phyloP scores from a whole-genome alignment of 2,113 vertebrate species.

The Psilopsiagon aurifrons region DNA sequence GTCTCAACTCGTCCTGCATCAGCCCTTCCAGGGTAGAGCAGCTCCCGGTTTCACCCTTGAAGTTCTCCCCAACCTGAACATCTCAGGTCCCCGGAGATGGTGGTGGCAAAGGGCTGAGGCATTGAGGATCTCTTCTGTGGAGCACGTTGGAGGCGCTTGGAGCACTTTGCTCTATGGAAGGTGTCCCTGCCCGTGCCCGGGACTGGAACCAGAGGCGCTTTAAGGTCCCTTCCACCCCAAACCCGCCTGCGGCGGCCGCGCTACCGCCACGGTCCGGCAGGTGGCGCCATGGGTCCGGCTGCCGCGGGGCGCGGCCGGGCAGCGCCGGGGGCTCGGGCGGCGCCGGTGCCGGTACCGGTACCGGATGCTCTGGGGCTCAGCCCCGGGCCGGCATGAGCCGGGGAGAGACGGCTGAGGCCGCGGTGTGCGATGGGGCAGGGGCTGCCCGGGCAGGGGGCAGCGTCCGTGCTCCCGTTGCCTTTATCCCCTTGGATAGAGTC shows the following conservation, averaged over 20 bases:
- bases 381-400: too few species aligned
- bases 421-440: neutral
- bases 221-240: neutral
- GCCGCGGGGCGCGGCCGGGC: too few species aligned
- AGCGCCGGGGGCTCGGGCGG: neutral
- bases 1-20: rapidly evolving
- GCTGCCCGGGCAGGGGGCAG: too few species aligned
- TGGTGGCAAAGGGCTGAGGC: neutral
- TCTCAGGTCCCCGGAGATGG: neutral
- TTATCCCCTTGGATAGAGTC: neutral
- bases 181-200: neutral
- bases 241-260: too few species aligned
- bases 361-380: too few species aligned
- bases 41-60: neutral
- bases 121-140: neutral
- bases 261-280: neutral
- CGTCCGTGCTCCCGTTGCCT: neutral
- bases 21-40: too few species aligned
- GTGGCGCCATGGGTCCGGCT: neutral
- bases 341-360: too few species aligned
- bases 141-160: neutral
- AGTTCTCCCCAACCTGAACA: neutral
- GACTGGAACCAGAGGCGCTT: neutral
- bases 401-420: too few species aligned
- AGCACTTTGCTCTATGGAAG: neutral